Conservation (phyloP, 35 echinoderm and acorn worm genomes). For the Lytechinus pictus region DNA sequence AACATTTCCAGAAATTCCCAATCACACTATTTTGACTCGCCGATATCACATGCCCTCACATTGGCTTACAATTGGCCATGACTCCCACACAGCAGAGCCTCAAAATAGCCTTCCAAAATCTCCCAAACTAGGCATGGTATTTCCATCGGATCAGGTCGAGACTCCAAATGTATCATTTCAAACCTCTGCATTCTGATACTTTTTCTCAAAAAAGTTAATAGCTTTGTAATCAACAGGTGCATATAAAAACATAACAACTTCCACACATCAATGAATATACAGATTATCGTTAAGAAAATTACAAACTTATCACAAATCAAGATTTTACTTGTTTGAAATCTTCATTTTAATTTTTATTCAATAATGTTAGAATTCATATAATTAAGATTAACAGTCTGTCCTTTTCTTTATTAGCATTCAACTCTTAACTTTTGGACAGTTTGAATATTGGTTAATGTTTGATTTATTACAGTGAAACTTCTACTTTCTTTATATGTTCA, state of each 20-base stretch:
- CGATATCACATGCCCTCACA: background rate
- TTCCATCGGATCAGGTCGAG: background rate
- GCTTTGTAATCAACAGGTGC: background rate
- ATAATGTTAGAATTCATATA: no score
- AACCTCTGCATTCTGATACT: background rate
- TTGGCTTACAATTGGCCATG: background rate
- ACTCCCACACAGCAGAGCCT: background rate
- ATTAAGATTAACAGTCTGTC: no score
- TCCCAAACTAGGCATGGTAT: background rate
- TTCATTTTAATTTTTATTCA: background rate
- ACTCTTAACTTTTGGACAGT: no score
- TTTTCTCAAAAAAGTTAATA: background rate
- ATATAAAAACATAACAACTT: background rate
- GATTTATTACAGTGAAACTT: no score
- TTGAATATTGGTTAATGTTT: no score
- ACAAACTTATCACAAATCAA: background rate
- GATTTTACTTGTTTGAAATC: background rate
- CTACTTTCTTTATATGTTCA: no score
- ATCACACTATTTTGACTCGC: background rate
- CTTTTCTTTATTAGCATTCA: no score
- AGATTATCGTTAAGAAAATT: background rate
- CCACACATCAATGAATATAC: background rate
- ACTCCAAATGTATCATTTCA: background rate
- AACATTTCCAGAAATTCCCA: constrained; percentile 10
- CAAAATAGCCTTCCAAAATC: background rate